Evolutionary conservation across 2,888 invertebrate genomes (phyloP), one percentile per base, ranked within the genome.

Genomic region (Orthosia cruda): DNA sequence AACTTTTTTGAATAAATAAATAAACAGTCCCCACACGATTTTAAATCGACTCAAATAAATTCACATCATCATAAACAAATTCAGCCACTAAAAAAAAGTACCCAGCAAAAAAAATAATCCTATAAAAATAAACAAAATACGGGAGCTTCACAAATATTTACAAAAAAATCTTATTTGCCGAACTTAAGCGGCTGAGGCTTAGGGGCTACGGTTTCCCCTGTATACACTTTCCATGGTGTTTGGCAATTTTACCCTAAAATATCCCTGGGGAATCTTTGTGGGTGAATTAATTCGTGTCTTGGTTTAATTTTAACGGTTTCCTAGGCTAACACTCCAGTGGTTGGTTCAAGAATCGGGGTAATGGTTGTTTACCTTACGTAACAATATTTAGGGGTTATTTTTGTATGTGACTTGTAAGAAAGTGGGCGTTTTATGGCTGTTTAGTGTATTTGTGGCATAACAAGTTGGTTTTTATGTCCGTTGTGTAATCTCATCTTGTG

Each of bases 271-370:
- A 77, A 83, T 82, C 79, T 83, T 83, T 69, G 78, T 80, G 82
- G 80, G 77, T 76, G 80, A 82, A 87, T 84, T 81, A 87, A 86
- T 89, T 89, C 82, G 80, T 78, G 80, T 71, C 84, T 84, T 66
- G 77, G 79, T 84, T 82, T 86, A 88, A 89, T 88, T 86, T 83
- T 68, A 80, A 85, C 78, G 70, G 83, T 83, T 88, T 83, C 76
- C 83, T 69, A 67, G 50, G 63, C 72, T 71, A 80, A 80, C 81
- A 76, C 75, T 76, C 15, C 40, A 74, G 58, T 54, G 63, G 65
- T 70, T 47, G 72, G 59, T 65, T 50, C 23, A 47, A 13, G 32
- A 54, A 71, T 69, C 55, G 47, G 66, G 78, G 55, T 67, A 67
- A 71, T 77, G 54, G 50, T 47, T 68, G 66, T 81, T 81, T 74